Base-by-base conservation (phyloP, 2,888 invertebrate species). In the Ophion obscuratus region DNA sequence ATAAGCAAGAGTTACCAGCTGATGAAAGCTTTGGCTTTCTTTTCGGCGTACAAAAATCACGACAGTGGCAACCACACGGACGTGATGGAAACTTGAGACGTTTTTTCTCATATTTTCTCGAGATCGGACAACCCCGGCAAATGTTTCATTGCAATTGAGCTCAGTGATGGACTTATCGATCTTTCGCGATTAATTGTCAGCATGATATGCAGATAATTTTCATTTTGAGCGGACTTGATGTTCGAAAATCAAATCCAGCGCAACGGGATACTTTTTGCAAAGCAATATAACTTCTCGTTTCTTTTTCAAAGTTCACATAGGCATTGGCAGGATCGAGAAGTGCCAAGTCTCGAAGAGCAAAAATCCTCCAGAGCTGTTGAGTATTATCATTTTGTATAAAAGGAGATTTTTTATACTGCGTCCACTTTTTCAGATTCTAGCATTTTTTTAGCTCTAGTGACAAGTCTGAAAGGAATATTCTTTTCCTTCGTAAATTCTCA, bases 1-100 rank as follows among this genome's bases (percentile, higher is more conserved):
- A 97, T 98, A 76, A 98, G 98, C 47, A 98, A 98, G 94, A 98
- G 98, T 93, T 98, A 98, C 93, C 98, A 98, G 93, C 95, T 98
- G 5, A 98, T 98, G 97, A 98, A 98, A 93, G 98, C 98, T 0
- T 94, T 98, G 11, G 97, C 98, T 0, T 98, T 98, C 95, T 98
- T 98, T 94, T 97, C 98, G 0, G 96, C 97, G 47, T 97, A 97
- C 92, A 97, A 97, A 92, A 97, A 97, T 91, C 96, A 96, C 78
- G 92, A 94, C 27, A 94, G 93, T 73, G 87, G 90, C 74, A 92
- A 92, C 53, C 87, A 87, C 7, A 87, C 85, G 7, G 86, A 89
- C 31, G 40, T 71, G 2, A 70, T 75, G 27, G 70, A 83, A 71
- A 81, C 86, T 78, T 83, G 80, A 86, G 64, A 66, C 53, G 20